Conservation (phyloP, 2,113 vertebrate genomes). For the Todiramphus saurophagus region DNA sequence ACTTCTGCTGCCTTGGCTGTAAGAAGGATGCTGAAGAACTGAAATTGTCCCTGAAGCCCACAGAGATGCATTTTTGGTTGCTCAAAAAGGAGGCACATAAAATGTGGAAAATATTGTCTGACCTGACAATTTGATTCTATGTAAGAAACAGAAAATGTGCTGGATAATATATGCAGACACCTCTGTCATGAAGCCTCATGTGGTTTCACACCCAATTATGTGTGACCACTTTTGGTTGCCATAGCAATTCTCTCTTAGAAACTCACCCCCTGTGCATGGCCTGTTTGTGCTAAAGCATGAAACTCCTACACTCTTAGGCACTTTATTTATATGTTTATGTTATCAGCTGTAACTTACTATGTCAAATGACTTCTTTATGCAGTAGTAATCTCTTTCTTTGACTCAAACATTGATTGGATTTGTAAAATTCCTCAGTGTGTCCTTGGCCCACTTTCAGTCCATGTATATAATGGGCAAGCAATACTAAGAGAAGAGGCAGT, state of each 20-base stretch:
- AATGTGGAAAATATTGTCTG: slow-evolving; percentile 5
- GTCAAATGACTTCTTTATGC: neutral
- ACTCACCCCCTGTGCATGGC: slow-evolving; percentile 25
- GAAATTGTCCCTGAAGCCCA: neutral
- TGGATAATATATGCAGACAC: slow-evolving; percentile 49
- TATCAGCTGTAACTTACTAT: neutral
- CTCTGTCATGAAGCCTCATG: slow-evolving; percentile 23
- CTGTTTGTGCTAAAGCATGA: slow-evolving; percentile 2
- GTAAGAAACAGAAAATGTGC: slow-evolving; percentile 28
- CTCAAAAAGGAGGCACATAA: neutral
- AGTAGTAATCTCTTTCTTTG: neutral
- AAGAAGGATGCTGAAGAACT: neutral
- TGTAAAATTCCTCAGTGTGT: neutral
- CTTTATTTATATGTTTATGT: slow-evolving; percentile 5
- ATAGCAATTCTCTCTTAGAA: slow-evolving; percentile 56
- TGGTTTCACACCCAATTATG: slow-evolving; percentile 47
- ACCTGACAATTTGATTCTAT: neutral
- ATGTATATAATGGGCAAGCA: neutral
- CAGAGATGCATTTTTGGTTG: neutral
- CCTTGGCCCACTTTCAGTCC: neutral
- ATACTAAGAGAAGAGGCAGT: neutral
- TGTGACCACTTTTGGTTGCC: slow-evolving; percentile 62
- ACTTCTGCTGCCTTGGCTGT: neutral
- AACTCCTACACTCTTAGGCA: neutral
- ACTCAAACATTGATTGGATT: neutral